Evolutionary conservation across 1,140 invertebrate species (phyloP).

Genomic region (Hestina assimilis): DNA sequence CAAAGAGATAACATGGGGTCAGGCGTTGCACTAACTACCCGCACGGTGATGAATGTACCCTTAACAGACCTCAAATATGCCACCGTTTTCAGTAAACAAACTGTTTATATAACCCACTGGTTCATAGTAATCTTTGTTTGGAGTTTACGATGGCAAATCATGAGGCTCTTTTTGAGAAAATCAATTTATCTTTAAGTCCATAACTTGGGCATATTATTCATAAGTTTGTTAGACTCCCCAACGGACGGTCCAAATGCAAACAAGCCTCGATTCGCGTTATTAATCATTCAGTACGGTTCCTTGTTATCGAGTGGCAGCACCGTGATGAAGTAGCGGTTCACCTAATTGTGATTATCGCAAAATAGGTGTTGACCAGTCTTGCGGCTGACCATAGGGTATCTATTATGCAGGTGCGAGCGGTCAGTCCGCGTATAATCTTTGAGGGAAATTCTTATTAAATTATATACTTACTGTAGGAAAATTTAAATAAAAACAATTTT

Average conservation of each 20-base stretch:
- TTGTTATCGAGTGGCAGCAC: slow-evolving; percentile 61
- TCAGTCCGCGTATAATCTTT: slow-evolving; percentile 31
- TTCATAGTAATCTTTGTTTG: slow-evolving; percentile 31
- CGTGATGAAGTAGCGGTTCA: slow-evolving; percentile 65
- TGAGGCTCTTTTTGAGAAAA: slow-evolving; percentile 44
- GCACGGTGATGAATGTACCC: slow-evolving; percentile 66
- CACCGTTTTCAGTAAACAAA: slow-evolving; percentile 55
- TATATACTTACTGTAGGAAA: not conserved
- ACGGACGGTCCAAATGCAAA: slow-evolving; percentile 59
- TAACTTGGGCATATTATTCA: slow-evolving; percentile 63
- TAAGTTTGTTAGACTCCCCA: slow-evolving; percentile 62
- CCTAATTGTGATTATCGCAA: slow-evolving; percentile 67
- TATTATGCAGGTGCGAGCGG: slow-evolving; percentile 48
- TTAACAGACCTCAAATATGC: slow-evolving; percentile 71
- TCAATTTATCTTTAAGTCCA: slow-evolving; percentile 51
- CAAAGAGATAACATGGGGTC: slow-evolving; percentile 72
- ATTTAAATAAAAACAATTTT: not conserved
- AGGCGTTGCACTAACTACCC: slow-evolving; percentile 63
- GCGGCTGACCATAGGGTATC: slow-evolving; percentile 47
- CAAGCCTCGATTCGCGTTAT: slow-evolving; percentile 61
- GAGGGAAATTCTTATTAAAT: slow-evolving; percentile 13
- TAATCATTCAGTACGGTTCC: slow-evolving; percentile 64
- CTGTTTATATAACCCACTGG: slow-evolving; percentile 63
- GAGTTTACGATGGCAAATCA: slow-evolving; percentile 23
- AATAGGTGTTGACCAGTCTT: slow-evolving; percentile 51